These are phyloP conservation scores for Hyla sarda DNA, from an alignment of 2,113 vertebrate species.

Conservation along the genomic window DNA sequence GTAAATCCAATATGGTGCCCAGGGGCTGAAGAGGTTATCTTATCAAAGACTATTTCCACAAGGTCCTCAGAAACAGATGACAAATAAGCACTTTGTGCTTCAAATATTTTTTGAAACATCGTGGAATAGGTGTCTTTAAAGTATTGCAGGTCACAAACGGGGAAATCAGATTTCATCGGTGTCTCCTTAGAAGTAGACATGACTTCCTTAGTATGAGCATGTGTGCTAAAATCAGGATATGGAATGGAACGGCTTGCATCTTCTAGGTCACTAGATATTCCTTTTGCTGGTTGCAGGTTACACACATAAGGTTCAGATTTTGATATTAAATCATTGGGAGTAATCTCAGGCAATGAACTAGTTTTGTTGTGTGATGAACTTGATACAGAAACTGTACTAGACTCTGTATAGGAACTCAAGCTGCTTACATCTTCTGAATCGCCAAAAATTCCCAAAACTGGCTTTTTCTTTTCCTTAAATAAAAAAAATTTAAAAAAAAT, in stretches of 20 bases:
- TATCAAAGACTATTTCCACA: constrained; percentile 65
- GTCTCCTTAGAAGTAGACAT: not conserved
- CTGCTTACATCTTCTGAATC: not conserved
- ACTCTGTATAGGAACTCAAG: not conserved
- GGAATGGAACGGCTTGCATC: too few species aligned
- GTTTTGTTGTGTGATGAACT: too few species aligned
- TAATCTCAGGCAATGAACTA: too few species aligned
- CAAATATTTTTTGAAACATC: not conserved
- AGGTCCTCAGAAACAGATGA: constrained; percentile 55
- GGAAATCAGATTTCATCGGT: not conserved
- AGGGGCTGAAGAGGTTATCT: constrained; percentile 63
- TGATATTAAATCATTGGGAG: too few species aligned
- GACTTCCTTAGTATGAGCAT: too few species aligned
- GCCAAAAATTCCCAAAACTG: not conserved
- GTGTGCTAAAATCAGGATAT: too few species aligned
- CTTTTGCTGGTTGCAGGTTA: not conserved
- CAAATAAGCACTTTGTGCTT: not conserved
- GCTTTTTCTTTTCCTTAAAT: not conserved
- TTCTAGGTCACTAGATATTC: too few species aligned
- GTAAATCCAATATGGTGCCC: constrained; percentile 30
- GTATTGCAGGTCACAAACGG: not conserved
- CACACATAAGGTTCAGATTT: too few species aligned
- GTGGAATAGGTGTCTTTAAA: not conserved
- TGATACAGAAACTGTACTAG: not conserved
- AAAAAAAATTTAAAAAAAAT: not conserved